Evolutionary conservation across 92 coral and sea anemone genomes (phyloP), one percentile per base, ranked within the genome.

Genomic region (Actinernus sp.): DNA sequence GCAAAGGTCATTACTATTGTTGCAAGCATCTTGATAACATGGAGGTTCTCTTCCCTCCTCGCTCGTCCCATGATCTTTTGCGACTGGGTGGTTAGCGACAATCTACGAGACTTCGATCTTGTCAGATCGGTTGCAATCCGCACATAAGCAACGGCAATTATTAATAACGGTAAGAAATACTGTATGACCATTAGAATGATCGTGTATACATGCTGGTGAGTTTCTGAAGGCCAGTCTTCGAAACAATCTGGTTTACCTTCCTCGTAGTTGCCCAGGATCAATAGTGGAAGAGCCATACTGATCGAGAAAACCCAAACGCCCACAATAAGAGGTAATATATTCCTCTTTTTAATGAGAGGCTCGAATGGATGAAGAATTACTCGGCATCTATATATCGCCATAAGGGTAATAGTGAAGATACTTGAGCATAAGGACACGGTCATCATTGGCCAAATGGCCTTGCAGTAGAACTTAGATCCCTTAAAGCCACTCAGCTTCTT

Each of bases 1-100:
- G 96, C 85, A 71, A 89, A 89, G 21, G 62, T 51, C 1, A 89
- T 33, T 4, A 87, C 79, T 40, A 89, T 87, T 10, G 90, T 60
- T 2, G 86, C 83, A 36, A 89, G 72, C 28, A 74, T 81, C 59
- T 89, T 89, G 19, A 89, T 85, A 12, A 89, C 89, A 19, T 55
- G 83, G 19, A 77, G 74, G 49, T 86, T 82, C 43, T 89, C 96
- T 36, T 76, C 69, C 9, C 84, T 46, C 4, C 72, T 46, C 23
- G 84, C 89, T 17, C 39, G 74, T 21, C 73, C 70, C 30, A 80
- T 74, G 10, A 76, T 52, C 19, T 45, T 55, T n/a, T n/a, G n/a
- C 19, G 73, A 52, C 30, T 55, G 61, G 4, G 68, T 48, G 26
- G 56, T 76, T n/a, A 67, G 47, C 43, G 74, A 68, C 22, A 67